Evolutionary conservation across 1,140 invertebrate genomes (phyloP), one percentile per base, ranked within the genome.

Genomic region (Brachionus asplanchnoidis): DNA sequence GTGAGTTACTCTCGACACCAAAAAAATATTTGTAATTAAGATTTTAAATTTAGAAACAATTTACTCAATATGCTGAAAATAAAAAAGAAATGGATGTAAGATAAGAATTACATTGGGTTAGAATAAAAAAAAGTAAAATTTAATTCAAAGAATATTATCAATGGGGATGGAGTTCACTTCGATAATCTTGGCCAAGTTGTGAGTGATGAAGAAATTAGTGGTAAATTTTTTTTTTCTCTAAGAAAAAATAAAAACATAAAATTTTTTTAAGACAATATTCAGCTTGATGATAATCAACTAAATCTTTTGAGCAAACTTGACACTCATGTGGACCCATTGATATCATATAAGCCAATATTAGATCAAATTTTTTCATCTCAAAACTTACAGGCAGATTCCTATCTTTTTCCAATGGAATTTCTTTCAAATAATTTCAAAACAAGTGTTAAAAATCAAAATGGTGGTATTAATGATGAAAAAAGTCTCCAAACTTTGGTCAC

Each of bases 71-170:
- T 50, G 17, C 42, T 5, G 73, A 77, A n/a, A 77, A 77, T 28
- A 77, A 77, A 28, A 46, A 50, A 50, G 44, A 50, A 77, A 26
- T 77, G 42, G 73, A 77, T 17, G 68, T 73, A 73, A 60, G 53
- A 46, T 46, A 46, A n/a, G 44, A 46, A 46, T 46, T 14, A 46
- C 14, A 14, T 36, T 36, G 0, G 32, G 32, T 36, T 36, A 5
- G 0, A 36, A 5, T 1, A 6, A 36, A 36, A n/a, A 46, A 46
- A 46, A 2, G 44, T 11, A 14, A 3, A 46, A 46, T 46, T 46
- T 46, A 3, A 8, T 46, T 46, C 6, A 42, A 73, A 73, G 40
- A 77, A 46, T 14, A 77, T 77, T 26, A 77, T 77, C 2, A 77
- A 28, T 26, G 9, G 12, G 5, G 73, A 77, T n/a, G 73, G 73